Evolutionary conservation across 2,113 vertebrate genomes (phyloP).

Genomic region (Lynx canadensis): DNA sequence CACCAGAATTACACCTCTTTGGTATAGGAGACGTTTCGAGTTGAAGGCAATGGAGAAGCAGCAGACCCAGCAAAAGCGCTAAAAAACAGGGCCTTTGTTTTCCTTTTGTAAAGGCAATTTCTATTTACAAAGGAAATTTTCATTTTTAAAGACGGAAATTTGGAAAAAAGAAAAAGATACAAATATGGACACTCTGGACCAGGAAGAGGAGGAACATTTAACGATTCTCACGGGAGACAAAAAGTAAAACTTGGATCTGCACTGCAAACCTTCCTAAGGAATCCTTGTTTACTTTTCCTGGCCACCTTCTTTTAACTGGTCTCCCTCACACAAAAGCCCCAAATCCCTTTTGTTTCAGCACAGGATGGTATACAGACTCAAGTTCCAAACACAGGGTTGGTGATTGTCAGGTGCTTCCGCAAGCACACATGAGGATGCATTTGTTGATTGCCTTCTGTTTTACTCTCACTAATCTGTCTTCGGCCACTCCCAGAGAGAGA

Average conservation of each 20-base stretch:
- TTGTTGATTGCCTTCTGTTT: neutral
- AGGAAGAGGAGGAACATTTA: neutral
- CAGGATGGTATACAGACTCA: neutral
- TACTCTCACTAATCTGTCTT: neutral
- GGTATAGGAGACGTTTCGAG: neutral
- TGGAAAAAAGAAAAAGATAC: neutral
- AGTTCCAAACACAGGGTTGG: neutral
- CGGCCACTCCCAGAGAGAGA: neutral
- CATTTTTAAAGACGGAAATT: neutral
- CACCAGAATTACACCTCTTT: neutral
- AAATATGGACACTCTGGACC: neutral
- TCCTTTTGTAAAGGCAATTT: neutral
- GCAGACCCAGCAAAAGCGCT: neutral
- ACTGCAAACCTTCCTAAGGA: neutral
- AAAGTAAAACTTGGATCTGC: neutral
- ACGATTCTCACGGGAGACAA: neutral
- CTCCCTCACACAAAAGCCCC: neutral
- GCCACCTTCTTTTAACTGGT: neutral
- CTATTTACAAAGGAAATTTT: neutral
- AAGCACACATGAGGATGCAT: neutral
- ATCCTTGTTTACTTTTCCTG: neutral
- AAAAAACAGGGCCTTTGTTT: neutral
- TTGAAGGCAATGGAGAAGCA: neutral
- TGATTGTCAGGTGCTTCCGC: neutral
- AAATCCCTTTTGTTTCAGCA: neutral